These are phyloP conservation scores for Percina caprodes DNA, from an alignment of 2,113 vertebrate genomes.

Conservation along the genomic window DNA sequence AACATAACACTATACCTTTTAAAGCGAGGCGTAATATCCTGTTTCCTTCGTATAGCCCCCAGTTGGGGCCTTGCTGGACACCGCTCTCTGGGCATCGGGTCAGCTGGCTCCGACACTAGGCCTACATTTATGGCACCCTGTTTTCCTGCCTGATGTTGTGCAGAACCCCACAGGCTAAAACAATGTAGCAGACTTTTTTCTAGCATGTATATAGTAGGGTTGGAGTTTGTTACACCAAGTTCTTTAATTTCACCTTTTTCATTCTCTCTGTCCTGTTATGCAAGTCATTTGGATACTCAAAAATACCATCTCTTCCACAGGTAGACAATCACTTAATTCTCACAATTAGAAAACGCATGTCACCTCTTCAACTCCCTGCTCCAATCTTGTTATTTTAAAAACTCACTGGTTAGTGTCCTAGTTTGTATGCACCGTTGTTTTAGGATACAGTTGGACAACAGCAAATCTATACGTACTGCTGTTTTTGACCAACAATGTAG, in stretches of 20 bases:
- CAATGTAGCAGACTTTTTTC: no score
- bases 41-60: no score
- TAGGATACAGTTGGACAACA: background rate
- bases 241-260: background rate
- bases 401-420: background rate
- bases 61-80: no score
- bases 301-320: background rate
- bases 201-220: no score
- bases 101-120: no score
- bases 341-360: background rate
- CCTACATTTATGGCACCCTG: no score
- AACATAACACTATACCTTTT: no score
- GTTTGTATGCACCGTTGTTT: background rate
- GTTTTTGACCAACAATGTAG: background rate
- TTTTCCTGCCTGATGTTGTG: no score
- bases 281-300: background rate
- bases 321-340: background rate
- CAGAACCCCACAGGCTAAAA: no score
- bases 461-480: background rate
- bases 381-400: background rate
- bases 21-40: no score
- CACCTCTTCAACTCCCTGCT: background rate
- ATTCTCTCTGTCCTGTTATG: background rate
- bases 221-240: background rate
- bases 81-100: no score